Evolutionary conservation across 2,113 vertebrate genomes (phyloP).

Genomic region (Machaerirhynchus nigripectus): DNA sequence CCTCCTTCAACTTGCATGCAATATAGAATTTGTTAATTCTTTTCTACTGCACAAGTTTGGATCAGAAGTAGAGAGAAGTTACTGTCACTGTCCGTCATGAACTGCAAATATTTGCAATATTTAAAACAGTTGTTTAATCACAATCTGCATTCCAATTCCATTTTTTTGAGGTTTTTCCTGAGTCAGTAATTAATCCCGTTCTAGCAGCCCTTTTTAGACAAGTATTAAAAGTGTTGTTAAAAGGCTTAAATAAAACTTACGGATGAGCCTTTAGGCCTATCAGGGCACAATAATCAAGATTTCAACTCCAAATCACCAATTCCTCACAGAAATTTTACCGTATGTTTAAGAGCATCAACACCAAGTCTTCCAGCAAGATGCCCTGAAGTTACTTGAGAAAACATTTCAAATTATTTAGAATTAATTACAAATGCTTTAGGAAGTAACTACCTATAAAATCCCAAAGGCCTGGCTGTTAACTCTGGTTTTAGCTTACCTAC

Average conservation of each 20-base stretch:
- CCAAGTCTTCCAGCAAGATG: neutral
- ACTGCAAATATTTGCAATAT: neutral
- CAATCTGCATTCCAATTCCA: neutral
- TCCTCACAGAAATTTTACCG: neutral
- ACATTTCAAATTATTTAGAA: neutral
- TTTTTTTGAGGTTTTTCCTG: neutral
- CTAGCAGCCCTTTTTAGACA: neutral
- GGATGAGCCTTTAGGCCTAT: neutral
- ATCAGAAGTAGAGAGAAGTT: neutral
- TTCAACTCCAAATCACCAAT: neutral
- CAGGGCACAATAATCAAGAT: neutral
- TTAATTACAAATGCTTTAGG: neutral
- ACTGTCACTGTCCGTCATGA: neutral
- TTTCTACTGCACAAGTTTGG: neutral
- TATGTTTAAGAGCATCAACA: neutral
- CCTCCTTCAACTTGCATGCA: neutral
- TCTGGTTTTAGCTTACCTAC: neutral
- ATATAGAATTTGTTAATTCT: neutral
- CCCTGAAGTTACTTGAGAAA: neutral
- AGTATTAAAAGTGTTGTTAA: neutral
- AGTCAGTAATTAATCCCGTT: neutral
- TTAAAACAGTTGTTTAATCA: neutral
- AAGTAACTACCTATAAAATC: neutral
- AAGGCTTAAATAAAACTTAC: neutral
- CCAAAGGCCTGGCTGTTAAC: neutral